A percentile compares a stretch with the other conserved stretches of the same genome.
Evolutionary conservation across 2,113 vertebrate species (phyloP).

Genomic region (Plectropomus leopardus): DNA sequence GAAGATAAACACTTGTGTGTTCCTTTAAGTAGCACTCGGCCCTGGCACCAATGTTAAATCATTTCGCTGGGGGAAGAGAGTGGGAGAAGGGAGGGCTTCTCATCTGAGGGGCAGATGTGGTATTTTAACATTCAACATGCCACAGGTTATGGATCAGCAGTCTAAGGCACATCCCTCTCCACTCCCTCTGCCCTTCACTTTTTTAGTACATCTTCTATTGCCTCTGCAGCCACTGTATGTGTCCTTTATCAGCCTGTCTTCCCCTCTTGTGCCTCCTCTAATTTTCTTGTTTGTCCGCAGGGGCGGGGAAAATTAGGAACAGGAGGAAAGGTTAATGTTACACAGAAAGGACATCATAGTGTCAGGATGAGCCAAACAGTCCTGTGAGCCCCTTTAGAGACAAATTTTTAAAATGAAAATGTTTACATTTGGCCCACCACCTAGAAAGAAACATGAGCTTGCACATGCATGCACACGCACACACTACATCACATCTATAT

Average conservation of each 20-base stretch:
- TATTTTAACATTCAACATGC: constrained; percentile 64
- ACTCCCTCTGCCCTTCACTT: constrained; percentile 33
- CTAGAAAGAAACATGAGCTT: constrained; percentile 13
- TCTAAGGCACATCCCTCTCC: constrained; percentile 33
- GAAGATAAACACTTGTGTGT: constrained; percentile 34
- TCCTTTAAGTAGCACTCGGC: constrained; percentile 27
- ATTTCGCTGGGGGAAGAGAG: constrained; percentile 49
- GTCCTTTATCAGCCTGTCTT: constrained; percentile 15
- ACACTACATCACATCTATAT: background rate
- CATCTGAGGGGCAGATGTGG: constrained; percentile 43
- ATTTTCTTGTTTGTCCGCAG: constrained; percentile 59
- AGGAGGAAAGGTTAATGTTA: constrained; percentile 64
- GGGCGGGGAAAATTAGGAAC: constrained; percentile 32
- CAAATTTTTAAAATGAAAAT: constrained; percentile 46
- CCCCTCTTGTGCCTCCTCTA: constrained; percentile 6
- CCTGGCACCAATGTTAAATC: constrained; percentile 36
- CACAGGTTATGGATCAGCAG: constrained; percentile 64
- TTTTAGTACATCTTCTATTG: constrained; percentile 20
- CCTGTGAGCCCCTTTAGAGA: constrained; percentile 30
- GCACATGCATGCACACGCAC: no score
- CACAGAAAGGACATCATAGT: constrained; percentile 49
- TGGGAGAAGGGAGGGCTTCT: constrained; percentile 25
- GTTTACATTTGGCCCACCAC: constrained; percentile 33
- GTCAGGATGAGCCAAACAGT: constrained; percentile 41
- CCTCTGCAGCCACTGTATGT: background rate